phyloP scores from a whole-genome alignment of 2,888 invertebrate genomes.

The Lasioglossum vierecki region DNA sequence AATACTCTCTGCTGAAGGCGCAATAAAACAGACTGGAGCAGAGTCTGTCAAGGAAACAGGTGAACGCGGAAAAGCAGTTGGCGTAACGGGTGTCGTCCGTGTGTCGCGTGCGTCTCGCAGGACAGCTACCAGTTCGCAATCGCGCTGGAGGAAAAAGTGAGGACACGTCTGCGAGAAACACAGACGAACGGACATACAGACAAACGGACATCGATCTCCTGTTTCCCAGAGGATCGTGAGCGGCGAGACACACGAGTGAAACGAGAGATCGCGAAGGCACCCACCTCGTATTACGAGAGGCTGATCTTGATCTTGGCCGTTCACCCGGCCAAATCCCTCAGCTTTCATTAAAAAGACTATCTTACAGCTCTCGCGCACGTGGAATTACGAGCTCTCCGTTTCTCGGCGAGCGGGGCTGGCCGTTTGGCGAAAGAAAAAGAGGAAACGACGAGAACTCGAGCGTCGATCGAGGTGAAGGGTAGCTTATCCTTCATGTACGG shows the following conservation, averaged over 20 bases:
- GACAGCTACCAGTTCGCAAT: not conserved
- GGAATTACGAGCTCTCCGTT: conserved; percentile 1
- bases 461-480: conserved; percentile 55
- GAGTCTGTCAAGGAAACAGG: not conserved
- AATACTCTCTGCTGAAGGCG: not conserved
- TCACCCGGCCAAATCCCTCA: conserved; percentile 61
- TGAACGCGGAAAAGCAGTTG: not conserved
- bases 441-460: conserved; percentile 55
- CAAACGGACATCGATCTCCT: conserved; percentile 9
- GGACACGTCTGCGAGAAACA: not conserved
- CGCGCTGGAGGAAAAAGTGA: not conserved
- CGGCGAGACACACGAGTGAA: conserved; percentile 51
- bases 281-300: conserved; percentile 57
- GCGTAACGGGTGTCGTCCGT: conserved; percentile 14
- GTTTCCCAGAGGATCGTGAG: conserved; percentile 23
- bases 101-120: not conserved
- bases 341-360: conserved; percentile 67
- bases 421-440: conserved; percentile 35
- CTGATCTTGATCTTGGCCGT: conserved; percentile 78
- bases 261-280: conserved; percentile 36
- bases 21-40: not conserved
- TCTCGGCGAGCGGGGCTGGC: not conserved
- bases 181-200: not conserved
- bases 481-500: not conserved
- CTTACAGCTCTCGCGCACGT: conserved; percentile 9